Percentiles rank a stretch among this genome's conserved stretches.
These are phyloP conservation scores for Gymnothorax reevesii DNA, from an alignment of 2,797 vertebrate species.

Conservation along the genomic window DNA sequence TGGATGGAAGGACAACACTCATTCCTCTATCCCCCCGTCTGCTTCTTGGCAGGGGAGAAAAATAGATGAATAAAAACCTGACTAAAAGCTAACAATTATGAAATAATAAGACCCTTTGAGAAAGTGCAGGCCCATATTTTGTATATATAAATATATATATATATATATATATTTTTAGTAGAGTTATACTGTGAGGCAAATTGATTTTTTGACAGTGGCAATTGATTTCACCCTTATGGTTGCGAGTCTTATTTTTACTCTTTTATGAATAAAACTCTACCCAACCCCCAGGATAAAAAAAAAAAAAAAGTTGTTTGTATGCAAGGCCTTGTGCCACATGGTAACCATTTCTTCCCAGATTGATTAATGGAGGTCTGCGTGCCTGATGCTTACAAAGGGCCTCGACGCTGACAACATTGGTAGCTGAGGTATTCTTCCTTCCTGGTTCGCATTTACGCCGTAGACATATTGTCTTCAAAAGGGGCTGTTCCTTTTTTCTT, in stretches of 20 bases:
- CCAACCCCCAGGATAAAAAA: not conserved
- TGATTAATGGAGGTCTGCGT: conserved; percentile 1
- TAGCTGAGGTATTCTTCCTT: not conserved
- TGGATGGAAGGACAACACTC: not conserved
- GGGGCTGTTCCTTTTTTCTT: not conserved
- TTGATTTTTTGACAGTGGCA: not conserved
- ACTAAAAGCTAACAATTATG: not conserved
- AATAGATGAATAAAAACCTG: not conserved
- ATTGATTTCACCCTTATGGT: not conserved
- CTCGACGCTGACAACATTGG: not conserved
- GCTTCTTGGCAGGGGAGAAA: not conserved
- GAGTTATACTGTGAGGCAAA: not conserved
- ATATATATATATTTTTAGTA: not conserved
- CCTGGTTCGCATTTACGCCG: not conserved
- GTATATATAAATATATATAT: too few relatives aligned
- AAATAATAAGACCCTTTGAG: not conserved
- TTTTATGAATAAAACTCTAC: not conserved
- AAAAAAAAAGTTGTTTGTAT: conserved; percentile 1
- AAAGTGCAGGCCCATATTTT: not conserved
- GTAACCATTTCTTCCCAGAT: not conserved
- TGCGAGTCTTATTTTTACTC: not conserved
- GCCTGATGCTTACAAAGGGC: not conserved
- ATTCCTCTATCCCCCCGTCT: not conserved
- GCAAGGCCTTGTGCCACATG: not conserved
- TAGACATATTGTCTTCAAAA: not conserved